Percentiles rank a stretch among this genome's conserved stretches.
phyloP scores from a whole-genome alignment of 1,140 invertebrate genomes.

The Cecropterus lyciades region DNA sequence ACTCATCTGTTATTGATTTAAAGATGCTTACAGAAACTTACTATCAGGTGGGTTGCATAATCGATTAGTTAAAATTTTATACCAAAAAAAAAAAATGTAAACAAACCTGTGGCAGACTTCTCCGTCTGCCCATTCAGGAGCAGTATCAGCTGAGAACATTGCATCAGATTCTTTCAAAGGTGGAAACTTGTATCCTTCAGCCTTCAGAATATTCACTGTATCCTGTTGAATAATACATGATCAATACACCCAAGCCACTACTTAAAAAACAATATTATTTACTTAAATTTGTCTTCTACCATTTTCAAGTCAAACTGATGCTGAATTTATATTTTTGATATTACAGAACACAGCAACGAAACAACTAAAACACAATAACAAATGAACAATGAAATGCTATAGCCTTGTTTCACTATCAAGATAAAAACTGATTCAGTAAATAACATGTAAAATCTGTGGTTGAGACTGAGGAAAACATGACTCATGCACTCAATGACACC shows the following conservation, averaged over 20 bases:
- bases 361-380: not conserved
- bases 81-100: too few relatives aligned
- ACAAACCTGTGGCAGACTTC: constrained; percentile 92
- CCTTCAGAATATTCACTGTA: constrained; percentile 96
- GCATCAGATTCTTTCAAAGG: constrained; percentile 97
- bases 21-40: too few relatives aligned
- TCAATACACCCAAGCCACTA: constrained; percentile 1
- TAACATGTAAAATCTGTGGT: constrained; percentile 22
- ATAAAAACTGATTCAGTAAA: constrained; percentile 30
- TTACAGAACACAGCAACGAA: too few relatives aligned
- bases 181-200: constrained; percentile 97
- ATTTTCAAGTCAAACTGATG: not conserved
- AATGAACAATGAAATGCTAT: constrained; percentile 5
- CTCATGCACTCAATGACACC: constrained; percentile 30
- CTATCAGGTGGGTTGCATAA: too few relatives aligned
- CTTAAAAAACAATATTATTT: not conserved
- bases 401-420: constrained; percentile 20
- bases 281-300: not conserved
- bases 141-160: constrained; percentile 98
- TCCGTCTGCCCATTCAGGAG: constrained; percentile 98
- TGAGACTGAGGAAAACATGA: constrained; percentile 23
- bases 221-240: constrained; percentile 87
- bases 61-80: too few relatives aligned
- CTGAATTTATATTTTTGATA: too few relatives aligned
- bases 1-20: too few relatives aligned